Evolutionary conservation across 2,113 vertebrate species (phyloP).

Genomic region (Otus sunia): DNA sequence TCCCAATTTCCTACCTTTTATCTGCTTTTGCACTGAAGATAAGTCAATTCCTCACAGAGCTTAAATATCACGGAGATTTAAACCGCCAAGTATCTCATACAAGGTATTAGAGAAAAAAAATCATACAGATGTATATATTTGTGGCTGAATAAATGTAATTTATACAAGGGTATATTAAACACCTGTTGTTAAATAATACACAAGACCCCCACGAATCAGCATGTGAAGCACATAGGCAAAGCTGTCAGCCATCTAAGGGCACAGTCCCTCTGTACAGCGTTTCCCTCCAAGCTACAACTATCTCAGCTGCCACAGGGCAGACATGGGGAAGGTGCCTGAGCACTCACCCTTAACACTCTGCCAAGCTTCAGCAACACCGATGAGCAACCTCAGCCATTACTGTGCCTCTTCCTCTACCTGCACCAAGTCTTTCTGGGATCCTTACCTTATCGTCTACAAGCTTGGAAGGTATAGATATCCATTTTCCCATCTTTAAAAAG

Average conservation of each 20-base stretch:
- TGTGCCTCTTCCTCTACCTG: neutral
- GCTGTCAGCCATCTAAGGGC: neutral
- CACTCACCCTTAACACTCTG: neutral
- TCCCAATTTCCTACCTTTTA: neutral
- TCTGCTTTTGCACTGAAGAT: neutral
- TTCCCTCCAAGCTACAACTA: neutral
- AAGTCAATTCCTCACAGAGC: neutral
- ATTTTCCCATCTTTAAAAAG: neutral
- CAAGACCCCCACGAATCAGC: neutral
- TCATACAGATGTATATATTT: neutral
- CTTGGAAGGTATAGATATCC: neutral
- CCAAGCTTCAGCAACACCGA: neutral
- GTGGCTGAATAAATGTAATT: neutral
- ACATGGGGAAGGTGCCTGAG: neutral
- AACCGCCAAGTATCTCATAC: neutral
- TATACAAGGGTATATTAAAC: neutral
- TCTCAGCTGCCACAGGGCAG: fast-evolving
- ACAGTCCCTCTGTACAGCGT: fast-evolving
- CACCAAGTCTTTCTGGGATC: neutral
- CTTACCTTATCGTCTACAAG: neutral
- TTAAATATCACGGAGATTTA: neutral
- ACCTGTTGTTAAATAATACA: neutral
- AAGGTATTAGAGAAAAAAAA: neutral
- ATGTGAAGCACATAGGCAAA: neutral
- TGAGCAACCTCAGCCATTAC: neutral